Conservation (phyloP, 2,888 invertebrate genomes). For the Mactromeris polynyma region DNA sequence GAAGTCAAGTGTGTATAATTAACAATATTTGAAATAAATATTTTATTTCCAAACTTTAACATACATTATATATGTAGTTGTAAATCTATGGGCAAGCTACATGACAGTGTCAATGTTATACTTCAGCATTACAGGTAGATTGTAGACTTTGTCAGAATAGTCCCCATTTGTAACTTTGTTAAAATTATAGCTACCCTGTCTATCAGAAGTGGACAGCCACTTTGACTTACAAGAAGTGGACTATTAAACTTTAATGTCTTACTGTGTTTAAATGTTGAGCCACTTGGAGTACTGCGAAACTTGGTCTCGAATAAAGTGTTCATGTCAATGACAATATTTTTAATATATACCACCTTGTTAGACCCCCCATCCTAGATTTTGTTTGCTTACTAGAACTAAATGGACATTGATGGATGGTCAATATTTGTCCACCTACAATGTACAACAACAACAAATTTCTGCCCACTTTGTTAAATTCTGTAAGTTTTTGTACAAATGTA, state of each 20-base stretch:
- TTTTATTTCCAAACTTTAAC: too few species aligned
- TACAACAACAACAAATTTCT: not conserved
- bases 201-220: too few species aligned
- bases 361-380: not conserved
- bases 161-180: too few species aligned
- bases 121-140: too few species aligned
- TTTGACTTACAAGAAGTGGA: too few species aligned
- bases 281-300: not conserved
- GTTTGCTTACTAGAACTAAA: not conserved
- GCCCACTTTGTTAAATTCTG: not conserved
- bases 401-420: not conserved
- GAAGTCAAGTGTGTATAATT: too few species aligned
- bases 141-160: too few species aligned
- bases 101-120: too few species aligned
- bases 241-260: not conserved
- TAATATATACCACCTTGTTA: not conserved
- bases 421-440: conserved; percentile 6
- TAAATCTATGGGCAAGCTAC: too few species aligned
- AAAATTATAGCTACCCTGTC: too few species aligned
- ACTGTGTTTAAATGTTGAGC: not conserved
- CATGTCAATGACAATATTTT: not conserved
- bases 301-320: not conserved
- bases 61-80: too few species aligned
- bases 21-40: too few species aligned
- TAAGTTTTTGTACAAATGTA: not conserved